Percentiles rank a stretch among this genome's conserved stretches.
phyloP scores from a whole-genome alignment of 2,113 vertebrate species.

The Oryzias celebensis region DNA sequence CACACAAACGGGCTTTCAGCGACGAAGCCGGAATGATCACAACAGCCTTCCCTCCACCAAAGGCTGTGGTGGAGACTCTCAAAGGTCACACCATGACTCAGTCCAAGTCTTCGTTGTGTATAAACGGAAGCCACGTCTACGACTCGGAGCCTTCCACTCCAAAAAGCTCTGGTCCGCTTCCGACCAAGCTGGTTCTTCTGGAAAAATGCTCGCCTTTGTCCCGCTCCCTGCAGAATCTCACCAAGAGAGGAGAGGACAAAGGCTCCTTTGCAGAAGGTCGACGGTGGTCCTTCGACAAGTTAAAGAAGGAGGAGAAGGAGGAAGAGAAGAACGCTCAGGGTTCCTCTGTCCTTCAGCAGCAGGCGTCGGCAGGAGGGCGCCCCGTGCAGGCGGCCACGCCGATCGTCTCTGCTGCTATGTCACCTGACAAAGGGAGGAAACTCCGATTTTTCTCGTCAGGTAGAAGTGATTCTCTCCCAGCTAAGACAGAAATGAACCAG shows the following conservation, averaged over 20 bases:
- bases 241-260: constrained; percentile 76
- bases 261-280: constrained; percentile 48
- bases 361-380: constrained; percentile 60
- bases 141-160: constrained; percentile 71
- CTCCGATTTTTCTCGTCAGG: constrained; percentile 82
- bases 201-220: constrained; percentile 75
- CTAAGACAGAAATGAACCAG: constrained; percentile 71
- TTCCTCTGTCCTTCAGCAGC: constrained; percentile 41
- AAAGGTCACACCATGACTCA: constrained; percentile 76
- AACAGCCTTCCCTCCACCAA: constrained; percentile 49
- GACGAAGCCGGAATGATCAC: constrained; percentile 84
- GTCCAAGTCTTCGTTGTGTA: constrained; percentile 89
- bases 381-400: constrained; percentile 58
- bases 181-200: constrained; percentile 69
- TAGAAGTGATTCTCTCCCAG: constrained; percentile 76
- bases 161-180: constrained; percentile 50
- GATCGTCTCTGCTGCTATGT: constrained; percentile 17
- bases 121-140: constrained; percentile 96
- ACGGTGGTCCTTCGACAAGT: constrained; percentile 76
- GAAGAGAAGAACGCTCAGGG: constrained; percentile 62
- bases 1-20: constrained; percentile 91
- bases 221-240: constrained; percentile 78
- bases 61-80: constrained; percentile 69
- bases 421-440: constrained; percentile 76
- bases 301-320: constrained; percentile 73